Evolutionary conservation across 1,140 invertebrate species (phyloP).

Genomic region (Macrotrachela quadricornifera): DNA sequence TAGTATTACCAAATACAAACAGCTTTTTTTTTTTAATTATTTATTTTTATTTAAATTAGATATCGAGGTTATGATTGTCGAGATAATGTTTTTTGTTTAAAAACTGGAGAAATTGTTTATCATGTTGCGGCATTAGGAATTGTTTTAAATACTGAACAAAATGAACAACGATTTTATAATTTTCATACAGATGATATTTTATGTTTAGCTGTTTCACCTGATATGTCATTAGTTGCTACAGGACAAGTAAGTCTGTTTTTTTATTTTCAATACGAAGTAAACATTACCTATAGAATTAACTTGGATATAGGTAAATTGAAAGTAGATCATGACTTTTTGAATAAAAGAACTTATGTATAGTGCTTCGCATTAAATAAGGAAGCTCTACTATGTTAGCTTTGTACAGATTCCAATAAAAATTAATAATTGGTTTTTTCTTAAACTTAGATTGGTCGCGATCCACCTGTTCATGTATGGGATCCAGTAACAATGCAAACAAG

Average conservation of each 20-base stretch:
- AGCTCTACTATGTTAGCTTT: too few relatives aligned
- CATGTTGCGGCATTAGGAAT: constrained; percentile 29
- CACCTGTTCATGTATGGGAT: constrained; percentile 29
- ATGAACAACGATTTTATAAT: constrained; percentile 25
- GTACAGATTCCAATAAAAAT: too few relatives aligned
- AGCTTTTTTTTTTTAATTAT: not conserved
- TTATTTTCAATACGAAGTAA: not conserved
- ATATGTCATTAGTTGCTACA: constrained; percentile 27
- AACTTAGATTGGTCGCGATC: constrained; percentile 25
- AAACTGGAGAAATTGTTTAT: constrained; percentile 24
- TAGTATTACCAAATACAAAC: constrained; percentile 7
- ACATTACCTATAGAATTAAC: too few relatives aligned
- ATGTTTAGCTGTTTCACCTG: constrained; percentile 26
- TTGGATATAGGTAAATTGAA: too few relatives aligned
- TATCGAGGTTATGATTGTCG: constrained; percentile 32
- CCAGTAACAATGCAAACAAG: constrained; percentile 25
- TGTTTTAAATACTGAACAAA: constrained; percentile 20
- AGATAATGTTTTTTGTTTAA: constrained; percentile 29
- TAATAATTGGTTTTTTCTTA: not conserved
- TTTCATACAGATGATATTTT: constrained; percentile 30
- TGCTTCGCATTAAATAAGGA: too few relatives aligned
- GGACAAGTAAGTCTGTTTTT: constrained; percentile 19
- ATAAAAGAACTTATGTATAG: too few relatives aligned
- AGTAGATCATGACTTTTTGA: too few relatives aligned
- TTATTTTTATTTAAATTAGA: constrained; percentile 10